Evolutionary conservation across 2,888 invertebrate species (phyloP), one percentile per base, ranked within the genome.

Genomic region (Caenorhabditis sp.): DNA sequence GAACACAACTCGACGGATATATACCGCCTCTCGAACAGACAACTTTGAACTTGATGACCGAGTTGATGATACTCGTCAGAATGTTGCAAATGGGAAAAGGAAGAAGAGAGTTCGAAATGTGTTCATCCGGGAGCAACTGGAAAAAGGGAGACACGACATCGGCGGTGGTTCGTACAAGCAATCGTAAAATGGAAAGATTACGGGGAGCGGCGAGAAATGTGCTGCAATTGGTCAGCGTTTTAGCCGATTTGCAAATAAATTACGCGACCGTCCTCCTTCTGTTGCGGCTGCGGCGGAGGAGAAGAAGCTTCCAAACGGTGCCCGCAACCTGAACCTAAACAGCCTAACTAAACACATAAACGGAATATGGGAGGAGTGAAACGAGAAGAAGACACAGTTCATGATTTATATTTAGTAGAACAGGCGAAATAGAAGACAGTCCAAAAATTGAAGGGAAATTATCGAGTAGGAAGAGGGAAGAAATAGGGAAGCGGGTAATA

Each of bases 201-300:
- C 55, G 64, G 58, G 62, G 58, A 24, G 50, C 56, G 58, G 58
- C 60, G 74, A 74, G 74, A 67, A 74, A 55, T 72, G 58, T 65
- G 64, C 76, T 76, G 76, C 76, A 76, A 76, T 76, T 76, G 58
- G 67, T 50, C 26, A 53, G 51, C 67, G 67, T 76, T 76, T 67
- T 67, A 76, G 76, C 76, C 65, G 58, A 76, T 60, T 32, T 28
- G 76, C 67, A 76, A 76, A 76, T 67, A 76, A 60, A 76, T 76
- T 76, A 76, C 65, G 72, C 64, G 72, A 53, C 32, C 50, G 55
- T 32, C 44, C 44, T 40, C 60, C 51, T 24, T 26, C 62, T 40
- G 40, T 3, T 22, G 18, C 68, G 32, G 40, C 35, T 20, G 20
- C 70, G 60, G 24, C 70, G 61, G 60, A 18, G 51, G 44, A 13